A percentile compares a stretch with the other conserved stretches of the same genome.
These are phyloP conservation scores for Clinocottus analis DNA, from an alignment of 2,113 vertebrate species.

Conservation along the genomic window DNA sequence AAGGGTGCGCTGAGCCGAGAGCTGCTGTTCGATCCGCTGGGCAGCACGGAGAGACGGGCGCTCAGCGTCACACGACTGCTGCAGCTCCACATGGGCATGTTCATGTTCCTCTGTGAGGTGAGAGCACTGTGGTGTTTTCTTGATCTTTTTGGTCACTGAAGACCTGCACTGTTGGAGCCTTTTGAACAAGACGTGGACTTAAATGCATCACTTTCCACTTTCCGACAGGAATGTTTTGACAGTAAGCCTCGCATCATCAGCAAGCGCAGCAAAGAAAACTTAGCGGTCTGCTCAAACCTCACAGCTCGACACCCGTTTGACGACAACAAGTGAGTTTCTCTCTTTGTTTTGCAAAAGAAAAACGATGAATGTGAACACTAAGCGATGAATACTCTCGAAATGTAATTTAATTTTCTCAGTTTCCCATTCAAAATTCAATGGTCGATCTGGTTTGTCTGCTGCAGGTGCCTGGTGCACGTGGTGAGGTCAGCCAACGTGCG, in stretches of 20 bases:
- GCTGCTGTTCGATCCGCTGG: constrained; percentile 95
- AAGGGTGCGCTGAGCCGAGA: constrained; percentile 97
- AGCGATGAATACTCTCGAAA: background rate
- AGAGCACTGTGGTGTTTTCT: background rate
- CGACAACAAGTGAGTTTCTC: constrained; percentile 91
- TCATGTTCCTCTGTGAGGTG: constrained; percentile 99
- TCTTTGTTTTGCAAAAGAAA: background rate
- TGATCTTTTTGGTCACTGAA: background rate
- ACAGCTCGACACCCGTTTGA: constrained; percentile 95
- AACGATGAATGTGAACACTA: background rate
- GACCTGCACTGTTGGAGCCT: rapidly evolving
- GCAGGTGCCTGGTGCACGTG: constrained; percentile 98
- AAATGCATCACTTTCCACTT: background rate
- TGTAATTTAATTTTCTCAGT: background rate
- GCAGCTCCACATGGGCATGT: constrained; percentile 98
- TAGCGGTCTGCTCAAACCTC: constrained; percentile 95
- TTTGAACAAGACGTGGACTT: background rate
- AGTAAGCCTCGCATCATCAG: constrained; percentile 99
- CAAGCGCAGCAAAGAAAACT: constrained; percentile 96
- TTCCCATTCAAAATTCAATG: background rate
- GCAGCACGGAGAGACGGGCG: constrained; percentile 91
- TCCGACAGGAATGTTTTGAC: constrained; percentile 96
- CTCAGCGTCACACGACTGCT: constrained; percentile 95
- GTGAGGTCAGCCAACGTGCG: constrained; percentile 94
- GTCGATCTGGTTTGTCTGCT: background rate